Evolutionary conservation across 2,888 invertebrate species (phyloP), one percentile per base, ranked within the genome.

Genomic region (Netelia fuscicornis): DNA sequence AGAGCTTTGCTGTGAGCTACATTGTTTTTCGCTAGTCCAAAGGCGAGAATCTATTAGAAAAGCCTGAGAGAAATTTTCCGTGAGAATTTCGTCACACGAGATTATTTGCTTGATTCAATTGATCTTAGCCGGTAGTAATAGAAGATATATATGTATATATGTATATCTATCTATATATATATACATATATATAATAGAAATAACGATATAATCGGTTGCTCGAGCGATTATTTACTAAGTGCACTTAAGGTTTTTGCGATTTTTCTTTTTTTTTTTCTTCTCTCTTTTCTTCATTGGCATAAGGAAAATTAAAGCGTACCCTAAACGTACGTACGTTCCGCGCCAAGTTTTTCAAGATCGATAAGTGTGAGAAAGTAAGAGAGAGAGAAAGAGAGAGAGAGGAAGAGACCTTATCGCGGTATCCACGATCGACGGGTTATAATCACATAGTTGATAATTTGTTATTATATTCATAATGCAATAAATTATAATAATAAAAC

Each of bases 401-500:
- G 54, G 30, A 64, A 2, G 56, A 20, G 30, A 37, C 13, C 17
- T 60, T 48, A 42, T 20, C 81, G 78, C 67, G 77, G n/a, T 44
- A 44, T 70, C 20, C 74, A 75, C 80, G 67, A 82, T 77, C 68
- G 37, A 76, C 79, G 71, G 71, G 52, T 75, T 58, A 85, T 71
- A 72, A 82, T 62, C 75, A 65, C 79, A 81, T 79, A 83, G 83
- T 85, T 86, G 52, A 83, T 86, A 72, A 84, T 88, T 88, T 87
- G 88, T 88, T 88, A 86, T 88, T 88, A 88, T 86, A 88, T 88
- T 88, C 87, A 86, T 88, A 88, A 86, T 83, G 81, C 84, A 86
- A 81, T 79, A 81, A 84, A 85, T 84, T 64, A 72, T 76, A 81
- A 83, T 77, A 60, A 85, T 84, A 83, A 84, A 84, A 84, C 71